These are phyloP conservation scores for Eulemur rufifrons DNA, from an alignment of 2,113 vertebrate species.

Conservation along the genomic window DNA sequence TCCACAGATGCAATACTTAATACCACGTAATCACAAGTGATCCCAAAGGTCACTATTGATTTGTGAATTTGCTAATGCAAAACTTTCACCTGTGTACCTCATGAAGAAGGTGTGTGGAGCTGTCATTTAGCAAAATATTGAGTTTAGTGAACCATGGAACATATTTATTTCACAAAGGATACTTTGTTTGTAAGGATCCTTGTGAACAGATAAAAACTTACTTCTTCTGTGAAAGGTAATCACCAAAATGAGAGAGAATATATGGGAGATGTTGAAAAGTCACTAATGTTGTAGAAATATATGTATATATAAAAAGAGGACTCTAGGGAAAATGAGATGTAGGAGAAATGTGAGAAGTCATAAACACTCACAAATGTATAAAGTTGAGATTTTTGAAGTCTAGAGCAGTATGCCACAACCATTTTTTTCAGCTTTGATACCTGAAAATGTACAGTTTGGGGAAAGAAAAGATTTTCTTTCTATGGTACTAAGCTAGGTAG, in stretches of 20 bases:
- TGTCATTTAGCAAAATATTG: background rate
- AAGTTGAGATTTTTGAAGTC: background rate
- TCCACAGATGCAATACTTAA: background rate
- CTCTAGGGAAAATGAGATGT: background rate
- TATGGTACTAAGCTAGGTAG: background rate
- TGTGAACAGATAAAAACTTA: background rate
- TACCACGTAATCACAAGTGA: background rate
- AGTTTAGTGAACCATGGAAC: background rate
- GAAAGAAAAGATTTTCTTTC: background rate
- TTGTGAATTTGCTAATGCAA: background rate
- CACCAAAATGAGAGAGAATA: background rate
- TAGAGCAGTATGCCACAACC: background rate
- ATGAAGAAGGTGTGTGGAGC: background rate
- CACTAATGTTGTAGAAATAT: background rate
- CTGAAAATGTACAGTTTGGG: background rate
- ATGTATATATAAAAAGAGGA: background rate
- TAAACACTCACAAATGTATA: background rate
- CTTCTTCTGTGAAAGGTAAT: background rate
- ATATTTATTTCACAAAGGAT: constrained; percentile 4
- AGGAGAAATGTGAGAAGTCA: background rate
- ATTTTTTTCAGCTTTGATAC: background rate
- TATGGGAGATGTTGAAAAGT: background rate
- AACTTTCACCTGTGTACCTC: background rate
- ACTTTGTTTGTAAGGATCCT: background rate
- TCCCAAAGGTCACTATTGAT: background rate